phyloP scores from a whole-genome alignment of 1,140 invertebrate species.

The Drosophila kepulauana region DNA sequence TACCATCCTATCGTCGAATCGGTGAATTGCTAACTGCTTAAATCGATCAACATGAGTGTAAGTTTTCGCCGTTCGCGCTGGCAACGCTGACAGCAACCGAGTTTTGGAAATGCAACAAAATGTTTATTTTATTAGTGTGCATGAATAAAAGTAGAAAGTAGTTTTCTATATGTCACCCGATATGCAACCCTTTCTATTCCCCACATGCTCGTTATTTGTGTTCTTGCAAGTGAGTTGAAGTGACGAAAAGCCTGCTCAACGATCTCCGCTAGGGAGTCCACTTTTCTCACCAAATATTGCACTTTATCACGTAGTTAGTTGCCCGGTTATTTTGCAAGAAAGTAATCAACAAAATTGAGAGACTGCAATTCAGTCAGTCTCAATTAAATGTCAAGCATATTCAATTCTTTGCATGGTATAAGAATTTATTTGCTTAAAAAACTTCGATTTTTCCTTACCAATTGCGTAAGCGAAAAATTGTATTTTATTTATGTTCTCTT shows the following conservation, averaged over 20 bases:
- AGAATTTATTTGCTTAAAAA: no score
- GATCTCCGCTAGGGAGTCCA: no score
- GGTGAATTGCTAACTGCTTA: background rate
- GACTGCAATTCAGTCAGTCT: no score
- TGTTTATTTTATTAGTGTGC: background rate
- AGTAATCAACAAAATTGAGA: no score
- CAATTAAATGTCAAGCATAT: no score
- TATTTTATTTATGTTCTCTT: no score
- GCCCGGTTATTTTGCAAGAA: no score
- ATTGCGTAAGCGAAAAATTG: no score
- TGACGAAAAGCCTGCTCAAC: background rate
- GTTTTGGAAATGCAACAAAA: background rate
- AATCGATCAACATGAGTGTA: conserved; percentile 20
- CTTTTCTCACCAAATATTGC: no score
- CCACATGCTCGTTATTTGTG: background rate
- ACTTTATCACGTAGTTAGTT: no score
- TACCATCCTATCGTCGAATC: background rate
- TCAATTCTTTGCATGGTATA: no score
- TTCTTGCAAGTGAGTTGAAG: background rate
- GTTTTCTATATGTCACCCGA: background rate
- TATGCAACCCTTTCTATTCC: background rate
- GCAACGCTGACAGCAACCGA: background rate
- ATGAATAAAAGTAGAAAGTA: background rate
- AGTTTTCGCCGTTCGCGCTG: conserved; percentile 3
- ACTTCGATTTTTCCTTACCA: no score